These are phyloP conservation scores for Urocynchramus pylzowi DNA, from an alignment of 2,113 vertebrate species.

Conservation along the genomic window DNA sequence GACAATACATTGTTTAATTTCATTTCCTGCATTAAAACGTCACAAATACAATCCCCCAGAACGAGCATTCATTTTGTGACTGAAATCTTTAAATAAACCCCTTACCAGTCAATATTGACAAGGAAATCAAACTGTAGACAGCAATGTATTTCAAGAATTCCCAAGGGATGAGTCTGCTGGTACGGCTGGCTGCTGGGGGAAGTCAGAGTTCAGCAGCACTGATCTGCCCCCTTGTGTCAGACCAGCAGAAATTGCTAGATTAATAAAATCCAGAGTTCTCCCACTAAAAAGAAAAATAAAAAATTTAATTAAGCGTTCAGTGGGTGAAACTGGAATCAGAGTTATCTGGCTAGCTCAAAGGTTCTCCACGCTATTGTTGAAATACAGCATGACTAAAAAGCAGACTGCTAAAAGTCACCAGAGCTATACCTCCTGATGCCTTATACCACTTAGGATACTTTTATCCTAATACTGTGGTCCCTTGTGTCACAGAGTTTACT, in stretches of 20 bases:
- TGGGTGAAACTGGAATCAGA: background rate
- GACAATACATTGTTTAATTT: background rate
- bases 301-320: background rate
- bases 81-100: background rate
- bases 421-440: background rate
- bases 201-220: background rate
- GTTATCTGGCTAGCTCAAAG: background rate
- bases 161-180: background rate
- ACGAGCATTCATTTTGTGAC: background rate
- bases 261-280: background rate
- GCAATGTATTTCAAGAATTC: background rate
- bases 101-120: background rate
- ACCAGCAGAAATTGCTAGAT: background rate
- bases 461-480: background rate
- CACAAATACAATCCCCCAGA: background rate
- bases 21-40: background rate
- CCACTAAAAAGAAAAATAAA: background rate
- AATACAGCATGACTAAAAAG: background rate
- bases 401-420: background rate
- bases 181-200: too few species aligned
- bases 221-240: conserved; percentile 33
- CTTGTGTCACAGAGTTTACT: background rate
- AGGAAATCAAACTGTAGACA: background rate
- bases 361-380: background rate
- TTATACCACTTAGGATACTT: background rate